These are phyloP conservation scores for Anoplophora glabripennis DNA, from an alignment of 1,140 invertebrate genomes.

Conservation along the genomic window DNA sequence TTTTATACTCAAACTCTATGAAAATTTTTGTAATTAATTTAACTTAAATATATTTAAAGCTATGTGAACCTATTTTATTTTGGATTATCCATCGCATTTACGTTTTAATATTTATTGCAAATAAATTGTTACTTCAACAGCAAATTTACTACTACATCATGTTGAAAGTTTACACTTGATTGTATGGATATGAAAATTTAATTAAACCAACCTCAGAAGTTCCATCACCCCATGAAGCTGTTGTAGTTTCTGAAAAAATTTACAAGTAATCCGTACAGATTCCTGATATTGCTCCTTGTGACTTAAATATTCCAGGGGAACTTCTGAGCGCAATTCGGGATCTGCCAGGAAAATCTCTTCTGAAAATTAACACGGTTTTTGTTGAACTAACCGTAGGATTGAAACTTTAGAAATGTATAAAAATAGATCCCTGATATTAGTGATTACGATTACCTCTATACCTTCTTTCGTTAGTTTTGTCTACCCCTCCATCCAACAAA, in stretches of 20 bases:
- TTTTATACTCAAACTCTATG: no score
- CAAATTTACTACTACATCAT: no score
- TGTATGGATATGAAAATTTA: no score
- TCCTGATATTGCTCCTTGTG: constrained; percentile 84
- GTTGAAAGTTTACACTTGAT: no score
- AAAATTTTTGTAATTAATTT: no score
- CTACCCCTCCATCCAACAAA: constrained; percentile 70
- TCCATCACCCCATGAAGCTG: constrained; percentile 64
- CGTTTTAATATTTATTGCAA: no score
- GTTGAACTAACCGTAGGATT: background rate
- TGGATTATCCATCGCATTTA: no score
- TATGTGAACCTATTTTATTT: no score
- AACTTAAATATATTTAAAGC: no score
- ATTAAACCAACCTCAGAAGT: background rate
- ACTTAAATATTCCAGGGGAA: constrained; percentile 75
- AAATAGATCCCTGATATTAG: background rate
- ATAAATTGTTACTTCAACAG: no score
- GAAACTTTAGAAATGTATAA: no score
- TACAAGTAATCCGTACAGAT: constrained; percentile 70
- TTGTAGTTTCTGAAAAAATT: constrained; percentile 71
- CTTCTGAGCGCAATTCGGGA: constrained; percentile 64
- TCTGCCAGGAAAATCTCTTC: constrained; percentile 72
- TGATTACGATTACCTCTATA: constrained; percentile 61
- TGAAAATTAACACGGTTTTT: constrained; percentile 49
- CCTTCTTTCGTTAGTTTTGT: constrained; percentile 69